Evolutionary conservation across 1,140 invertebrate species (phyloP).

Genomic region (Tribolium madens): DNA sequence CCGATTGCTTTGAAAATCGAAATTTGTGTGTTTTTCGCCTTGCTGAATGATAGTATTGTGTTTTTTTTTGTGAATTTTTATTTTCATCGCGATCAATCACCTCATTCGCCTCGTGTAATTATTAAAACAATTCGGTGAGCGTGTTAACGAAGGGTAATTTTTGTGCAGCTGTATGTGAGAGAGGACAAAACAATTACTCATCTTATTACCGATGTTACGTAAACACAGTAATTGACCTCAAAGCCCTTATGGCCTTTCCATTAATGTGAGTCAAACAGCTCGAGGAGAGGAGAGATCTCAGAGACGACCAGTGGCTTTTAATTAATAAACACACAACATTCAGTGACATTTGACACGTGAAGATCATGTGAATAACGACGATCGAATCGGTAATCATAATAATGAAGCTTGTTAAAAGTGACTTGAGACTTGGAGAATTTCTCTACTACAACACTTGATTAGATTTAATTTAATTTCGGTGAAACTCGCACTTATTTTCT

Average conservation of each 20-base stretch:
- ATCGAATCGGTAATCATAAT: too few relatives aligned
- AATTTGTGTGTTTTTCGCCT: too few relatives aligned
- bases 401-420: too few relatives aligned
- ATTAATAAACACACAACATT: slow-evolving; percentile 45
- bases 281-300: slow-evolving; percentile 45
- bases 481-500: too few relatives aligned
- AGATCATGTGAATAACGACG: slow-evolving; percentile 4
- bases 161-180: slow-evolving; percentile 48
- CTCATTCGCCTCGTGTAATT: background rate
- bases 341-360: slow-evolving; percentile 55
- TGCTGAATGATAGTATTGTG: too few relatives aligned
- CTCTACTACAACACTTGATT: too few relatives aligned
- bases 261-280: slow-evolving; percentile 58
- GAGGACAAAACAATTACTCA: slow-evolving; percentile 55
- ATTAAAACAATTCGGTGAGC: slow-evolving; percentile 41
- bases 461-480: too few relatives aligned
- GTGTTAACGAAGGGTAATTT: slow-evolving; percentile 52
- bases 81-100: background rate
- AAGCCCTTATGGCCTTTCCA: slow-evolving; percentile 56
- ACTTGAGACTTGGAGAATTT: too few relatives aligned
- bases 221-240: slow-evolving; percentile 58
- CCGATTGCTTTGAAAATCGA: too few relatives aligned
- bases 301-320: slow-evolving; percentile 37
- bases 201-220: slow-evolving; percentile 57
- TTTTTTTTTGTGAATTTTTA: too few relatives aligned